Percentiles rank a stretch among this genome's conserved stretches.
phyloP scores from a whole-genome alignment of 2,888 invertebrate genomes.

The Lepidochitona cinerea region DNA sequence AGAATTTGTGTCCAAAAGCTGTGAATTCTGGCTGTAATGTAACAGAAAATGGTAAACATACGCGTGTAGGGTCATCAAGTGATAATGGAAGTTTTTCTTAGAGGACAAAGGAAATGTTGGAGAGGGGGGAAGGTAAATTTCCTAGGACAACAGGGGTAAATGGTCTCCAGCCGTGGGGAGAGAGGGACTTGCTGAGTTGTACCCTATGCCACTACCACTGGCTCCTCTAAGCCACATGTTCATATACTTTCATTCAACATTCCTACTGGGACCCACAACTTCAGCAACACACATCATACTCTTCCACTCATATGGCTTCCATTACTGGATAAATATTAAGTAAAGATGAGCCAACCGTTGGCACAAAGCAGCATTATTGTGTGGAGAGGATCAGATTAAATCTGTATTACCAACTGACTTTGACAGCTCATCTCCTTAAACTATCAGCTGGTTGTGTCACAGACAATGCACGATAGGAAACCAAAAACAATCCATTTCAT shows the following conservation, averaged over 20 bases:
- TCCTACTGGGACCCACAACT: not conserved
- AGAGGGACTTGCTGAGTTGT: not conserved
- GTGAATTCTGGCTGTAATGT: not conserved
- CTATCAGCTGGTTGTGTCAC: not conserved
- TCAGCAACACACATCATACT: not conserved
- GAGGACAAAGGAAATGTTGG: not conserved
- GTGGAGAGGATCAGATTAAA: not conserved
- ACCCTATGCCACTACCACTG: not conserved
- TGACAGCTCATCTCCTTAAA: not conserved
- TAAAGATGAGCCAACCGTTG: not conserved
- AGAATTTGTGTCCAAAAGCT: not conserved
- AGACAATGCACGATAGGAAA: too few relatives aligned
- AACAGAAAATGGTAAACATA: not conserved
- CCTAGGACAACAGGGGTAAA: not conserved
- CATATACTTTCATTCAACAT: not conserved
- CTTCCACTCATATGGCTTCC: not conserved
- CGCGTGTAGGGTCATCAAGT: not conserved
- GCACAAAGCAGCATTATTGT: not conserved
- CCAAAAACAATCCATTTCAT: too few relatives aligned
- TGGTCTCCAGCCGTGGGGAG: not conserved
- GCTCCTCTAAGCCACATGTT: not conserved
- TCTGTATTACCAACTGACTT: not conserved
- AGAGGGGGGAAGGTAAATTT: not conserved
- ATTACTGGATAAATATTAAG: not conserved
- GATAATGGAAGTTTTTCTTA: not conserved